Conservation (phyloP, 2,797 vertebrate species). For the Anolis apletophallus region DNA sequence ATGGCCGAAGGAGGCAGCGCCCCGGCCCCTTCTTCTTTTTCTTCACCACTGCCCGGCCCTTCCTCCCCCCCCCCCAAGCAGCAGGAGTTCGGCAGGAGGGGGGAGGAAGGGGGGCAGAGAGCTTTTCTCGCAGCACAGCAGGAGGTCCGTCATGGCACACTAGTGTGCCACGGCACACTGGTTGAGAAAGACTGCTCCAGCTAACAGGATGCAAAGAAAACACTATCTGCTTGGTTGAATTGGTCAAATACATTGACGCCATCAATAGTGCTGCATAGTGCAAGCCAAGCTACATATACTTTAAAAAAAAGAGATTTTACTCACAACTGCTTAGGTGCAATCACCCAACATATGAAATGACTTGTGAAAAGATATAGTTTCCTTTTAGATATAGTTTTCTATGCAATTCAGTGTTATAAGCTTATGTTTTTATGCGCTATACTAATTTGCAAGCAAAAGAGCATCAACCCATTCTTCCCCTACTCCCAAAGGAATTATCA, state of each 20-base stretch:
- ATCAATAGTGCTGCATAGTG: background rate
- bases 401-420: slow-evolving; percentile 35
- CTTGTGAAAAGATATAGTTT: background rate
- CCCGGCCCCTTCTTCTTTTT: too few relatives aligned
- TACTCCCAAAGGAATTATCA: background rate
- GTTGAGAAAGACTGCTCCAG: too few relatives aligned
- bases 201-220: background rate
- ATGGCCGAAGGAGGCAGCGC: too few relatives aligned
- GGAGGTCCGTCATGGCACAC: too few relatives aligned
- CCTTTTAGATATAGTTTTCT: slow-evolving; percentile 43
- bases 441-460: background rate
- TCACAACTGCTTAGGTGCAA: background rate
- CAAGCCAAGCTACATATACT: background rate
- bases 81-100: too few relatives aligned
- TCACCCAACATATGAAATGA: background rate
- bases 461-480: background rate
- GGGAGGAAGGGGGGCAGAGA: too few relatives aligned
- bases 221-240: background rate
- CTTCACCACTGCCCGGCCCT: too few relatives aligned
- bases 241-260: too few relatives aligned
- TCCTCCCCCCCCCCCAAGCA: too few relatives aligned
- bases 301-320: background rate
- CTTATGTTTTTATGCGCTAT: slow-evolving; percentile 1
- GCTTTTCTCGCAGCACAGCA: too few relatives aligned
- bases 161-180: too few relatives aligned